phyloP scores from a whole-genome alignment of 2,113 vertebrate genomes.

The Oplegnathus fasciatus region DNA sequence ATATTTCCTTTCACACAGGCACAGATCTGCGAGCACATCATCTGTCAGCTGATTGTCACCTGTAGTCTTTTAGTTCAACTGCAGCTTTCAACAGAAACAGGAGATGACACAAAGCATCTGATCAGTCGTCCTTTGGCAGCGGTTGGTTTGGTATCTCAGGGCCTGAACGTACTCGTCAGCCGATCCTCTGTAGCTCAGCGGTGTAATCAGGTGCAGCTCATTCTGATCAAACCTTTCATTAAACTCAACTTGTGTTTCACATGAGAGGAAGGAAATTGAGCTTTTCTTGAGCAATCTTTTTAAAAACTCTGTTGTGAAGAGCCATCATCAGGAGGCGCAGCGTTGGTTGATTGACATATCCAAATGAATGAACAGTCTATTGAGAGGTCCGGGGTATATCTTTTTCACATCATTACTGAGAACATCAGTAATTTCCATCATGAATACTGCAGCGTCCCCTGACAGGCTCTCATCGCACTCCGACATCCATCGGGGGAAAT shows the following conservation, averaged over 20 bases:
- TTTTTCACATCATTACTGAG: conserved; percentile 77
- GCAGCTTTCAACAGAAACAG: background rate
- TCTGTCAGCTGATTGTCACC: background rate
- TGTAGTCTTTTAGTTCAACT: background rate
- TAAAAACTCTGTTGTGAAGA: conserved; percentile 39
- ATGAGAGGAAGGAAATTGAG: conserved; percentile 26
- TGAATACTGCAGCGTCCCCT: conserved; percentile 67
- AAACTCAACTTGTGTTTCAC: conserved; percentile 29
- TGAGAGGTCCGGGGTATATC: conserved; percentile 65
- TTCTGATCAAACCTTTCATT: conserved; percentile 56
- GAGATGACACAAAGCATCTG: background rate
- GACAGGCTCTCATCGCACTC: conserved; percentile 71
- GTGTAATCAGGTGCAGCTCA: conserved; percentile 19
- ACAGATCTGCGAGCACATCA: background rate
- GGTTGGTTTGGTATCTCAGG: background rate
- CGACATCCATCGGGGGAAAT: conserved; percentile 77
- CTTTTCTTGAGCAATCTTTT: conserved; percentile 27
- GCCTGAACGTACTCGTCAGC: background rate
- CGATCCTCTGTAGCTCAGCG: background rate
- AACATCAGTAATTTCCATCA: conserved; percentile 81
- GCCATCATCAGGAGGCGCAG: conserved; percentile 2
- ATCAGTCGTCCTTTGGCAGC: background rate
- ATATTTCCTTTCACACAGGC: background rate
- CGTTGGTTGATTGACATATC: conserved; percentile 72
- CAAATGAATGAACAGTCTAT: conserved; percentile 57